Base-by-base conservation (phyloP, 1,140 invertebrate species). In the Paralvinella palmiformis region DNA sequence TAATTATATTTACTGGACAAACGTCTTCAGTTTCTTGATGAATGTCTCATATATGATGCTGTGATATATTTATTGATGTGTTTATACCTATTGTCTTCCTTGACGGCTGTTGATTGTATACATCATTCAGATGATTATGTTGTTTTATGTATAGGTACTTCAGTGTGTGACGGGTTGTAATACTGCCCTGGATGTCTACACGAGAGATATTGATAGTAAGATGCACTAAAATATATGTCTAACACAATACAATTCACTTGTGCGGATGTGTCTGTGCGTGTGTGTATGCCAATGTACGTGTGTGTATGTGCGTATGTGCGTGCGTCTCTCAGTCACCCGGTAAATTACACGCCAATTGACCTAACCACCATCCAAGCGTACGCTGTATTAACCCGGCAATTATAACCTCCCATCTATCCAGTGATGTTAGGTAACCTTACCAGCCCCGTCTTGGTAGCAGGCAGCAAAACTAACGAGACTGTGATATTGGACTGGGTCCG, bases 401-500 rank as follows among this genome's bases (percentile, higher is more conserved):
- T 62, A 22, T 45, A 29, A 29, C 29, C n/a, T 17, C 5, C 29
- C 55, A 20, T 24, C 27, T 32, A 7, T 10, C 36, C 45, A 20
- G 17, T n/a, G 17, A 27, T 41, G 24, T 52, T 59, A 45, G 5
- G 20, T n/a, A 20, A 50, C 17, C n/a, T 27, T 32, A 22, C 33
- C 50, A 32, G 20, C 10, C 91, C 91, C 10, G 86, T 87, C 6
- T 79, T 92, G 44, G 87, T 91, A 4, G 87, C 88, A 0, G 87
- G 89, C 72, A 88, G 87, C 50, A 76, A 90, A 52, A 88, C 86
- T 1, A 83, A 88, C 6, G 88, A 86, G 0, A 90, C 89, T 0
- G 80, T 93, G n/a, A 86, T 85, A 7, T 82, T 94, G 15, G 85
- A 89, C 71, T 94, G 92, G 92, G 86, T 87, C 55, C 85, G 83